These are phyloP conservation scores for Hyaena hyaena DNA, from an alignment of 2,113 vertebrate species.

Conservation along the genomic window DNA sequence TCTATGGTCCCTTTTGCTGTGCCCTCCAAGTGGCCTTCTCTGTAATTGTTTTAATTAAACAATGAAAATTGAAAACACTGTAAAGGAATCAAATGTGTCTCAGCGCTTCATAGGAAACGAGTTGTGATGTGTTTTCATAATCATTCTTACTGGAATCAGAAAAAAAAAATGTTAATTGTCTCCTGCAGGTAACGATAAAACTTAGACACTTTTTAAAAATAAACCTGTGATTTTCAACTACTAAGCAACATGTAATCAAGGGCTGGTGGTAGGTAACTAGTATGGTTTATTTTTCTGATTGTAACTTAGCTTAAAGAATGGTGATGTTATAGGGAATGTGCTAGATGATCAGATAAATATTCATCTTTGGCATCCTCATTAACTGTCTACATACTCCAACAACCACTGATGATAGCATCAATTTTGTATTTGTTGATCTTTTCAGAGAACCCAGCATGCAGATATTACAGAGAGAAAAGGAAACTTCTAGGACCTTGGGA, in stretches of 20 bases:
- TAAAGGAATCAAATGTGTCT: slow-evolving; percentile 52
- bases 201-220: neutral
- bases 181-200: slow-evolving; percentile 24
- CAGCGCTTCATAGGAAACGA: slow-evolving; percentile 51
- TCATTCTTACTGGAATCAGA: slow-evolving; percentile 15
- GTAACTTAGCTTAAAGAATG: neutral
- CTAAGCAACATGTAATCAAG: neutral
- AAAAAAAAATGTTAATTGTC: neutral
- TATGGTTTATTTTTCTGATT: slow-evolving; percentile 13
- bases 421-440: neutral
- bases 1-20: slow-evolving; percentile 23
- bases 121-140: slow-evolving; percentile 56
- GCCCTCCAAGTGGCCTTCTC: slow-evolving; percentile 36
- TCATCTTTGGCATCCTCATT: neutral
- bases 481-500: neutral
- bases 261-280: neutral
- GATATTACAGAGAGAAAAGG: slow-evolving; percentile 1
- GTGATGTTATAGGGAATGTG: neutral
- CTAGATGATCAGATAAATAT: neutral
- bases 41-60: slow-evolving; percentile 48
- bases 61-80: slow-evolving; percentile 39
- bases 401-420: neutral
- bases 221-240: neutral
- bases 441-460: neutral
- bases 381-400: neutral